Base-by-base conservation (phyloP, 2,797 vertebrate genomes). In the Enteromius trimaculatus region DNA sequence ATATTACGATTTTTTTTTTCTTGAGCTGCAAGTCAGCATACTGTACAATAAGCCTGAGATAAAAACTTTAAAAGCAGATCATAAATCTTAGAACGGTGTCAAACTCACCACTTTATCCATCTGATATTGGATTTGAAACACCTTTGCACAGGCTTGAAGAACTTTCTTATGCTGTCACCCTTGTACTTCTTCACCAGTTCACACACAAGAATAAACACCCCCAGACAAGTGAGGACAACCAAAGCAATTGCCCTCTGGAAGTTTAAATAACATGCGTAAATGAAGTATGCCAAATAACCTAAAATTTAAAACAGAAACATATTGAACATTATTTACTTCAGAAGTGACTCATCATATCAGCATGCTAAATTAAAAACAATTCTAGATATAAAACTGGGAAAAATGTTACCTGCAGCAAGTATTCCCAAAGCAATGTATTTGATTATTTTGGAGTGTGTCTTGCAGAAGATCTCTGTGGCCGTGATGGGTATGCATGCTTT, bases 51-150 rank as follows among this genome's bases (percentile, higher is more conserved):
- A 42, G 42, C 9, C 42, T 47, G 44, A 13, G 44, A 44, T 4
- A 47, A 47, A 9, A 44, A 7, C 49, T 75, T 74, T 4, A 74
- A 51, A 72, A 51, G 51, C 21, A 53, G 2, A 51, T 64, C 5
- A 49, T 26, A 53, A 13, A 74, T 6, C 49, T n/a, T 34, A 14
- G 29, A 34, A 53, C 1, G 3, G 31, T 6, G 39, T 64, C 78
- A 6, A 23, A 93, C 95, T 95, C 89, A 99, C 98, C 98, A 97
- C 93, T 96, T 96, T 17, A 97, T 82, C 98, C 97, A 98, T 0
- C 58, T 93, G 82, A 95, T 91, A 89, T 93, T 90, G 1, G 87
- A 89, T 53, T 84, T 91, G 72, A 94, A 93, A 85, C 90, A 92
- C 70, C 76, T 89, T 3, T 77, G 58, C 31, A 84, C 16, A 0